Percentiles rank a stretch among this genome's conserved stretches.
Evolutionary conservation across 2,888 invertebrate genomes (phyloP).

Genomic region (Drosophila hamatofila): DNA sequence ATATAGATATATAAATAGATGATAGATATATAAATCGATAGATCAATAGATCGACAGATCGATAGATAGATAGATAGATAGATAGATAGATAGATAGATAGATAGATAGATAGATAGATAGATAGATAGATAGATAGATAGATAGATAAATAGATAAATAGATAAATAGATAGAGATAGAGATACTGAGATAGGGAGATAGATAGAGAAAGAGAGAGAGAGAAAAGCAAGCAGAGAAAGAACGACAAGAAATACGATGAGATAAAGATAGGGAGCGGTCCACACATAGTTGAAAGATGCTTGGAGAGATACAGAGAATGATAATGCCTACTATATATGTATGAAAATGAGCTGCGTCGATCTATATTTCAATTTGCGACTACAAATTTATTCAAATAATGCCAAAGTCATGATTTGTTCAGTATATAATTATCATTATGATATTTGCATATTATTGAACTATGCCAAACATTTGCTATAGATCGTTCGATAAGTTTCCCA

Average conservation of each 20-base stretch:
- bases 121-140: neutral
- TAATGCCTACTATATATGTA: neutral
- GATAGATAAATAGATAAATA: neutral
- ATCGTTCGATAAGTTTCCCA: neutral
- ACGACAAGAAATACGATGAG: too few species aligned
- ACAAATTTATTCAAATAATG: neutral
- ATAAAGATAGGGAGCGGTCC: neutral
- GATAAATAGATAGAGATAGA: neutral
- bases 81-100: neutral
- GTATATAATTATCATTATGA: neutral
- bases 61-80: neutral
- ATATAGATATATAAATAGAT: too few species aligned
- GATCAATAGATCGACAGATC: too few species aligned
- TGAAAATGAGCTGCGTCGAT: neutral
- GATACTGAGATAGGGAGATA: neutral
- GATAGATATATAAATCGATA: too few species aligned
- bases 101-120: neutral
- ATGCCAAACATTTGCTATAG: neutral
- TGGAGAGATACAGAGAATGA: neutral
- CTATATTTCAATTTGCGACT: neutral
- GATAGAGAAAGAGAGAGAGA: neutral
- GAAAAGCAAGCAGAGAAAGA: accelerated
- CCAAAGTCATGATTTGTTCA: neutral
- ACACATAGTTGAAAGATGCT: neutral
- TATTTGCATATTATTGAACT: neutral